These are phyloP conservation scores for Aporrectodea caliginosa DNA, from an alignment of 1,140 invertebrate genomes.

Conservation along the genomic window DNA sequence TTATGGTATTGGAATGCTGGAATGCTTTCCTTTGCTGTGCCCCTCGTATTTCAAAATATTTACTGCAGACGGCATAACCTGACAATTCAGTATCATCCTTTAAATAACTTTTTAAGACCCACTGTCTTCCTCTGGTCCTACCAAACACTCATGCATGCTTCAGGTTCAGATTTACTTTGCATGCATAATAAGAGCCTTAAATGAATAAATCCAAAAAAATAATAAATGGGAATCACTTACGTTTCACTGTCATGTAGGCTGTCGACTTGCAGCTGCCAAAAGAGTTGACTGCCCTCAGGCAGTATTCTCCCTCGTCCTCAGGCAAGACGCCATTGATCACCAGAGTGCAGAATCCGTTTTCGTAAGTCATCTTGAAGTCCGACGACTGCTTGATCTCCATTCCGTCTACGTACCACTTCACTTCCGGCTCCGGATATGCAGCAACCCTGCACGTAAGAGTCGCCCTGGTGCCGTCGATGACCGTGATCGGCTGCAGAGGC, in stretches of 20 bases:
- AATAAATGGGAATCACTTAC: conserved; percentile 12
- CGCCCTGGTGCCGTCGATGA: conserved; percentile 44
- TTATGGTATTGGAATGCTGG: too few species aligned
- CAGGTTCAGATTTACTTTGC: too few species aligned
- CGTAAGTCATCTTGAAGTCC: conserved; percentile 55
- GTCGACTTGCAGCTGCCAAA: conserved; percentile 41
- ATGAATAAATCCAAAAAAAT: too few species aligned
- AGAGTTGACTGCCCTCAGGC: conserved; percentile 62
- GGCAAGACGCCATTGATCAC: conserved; percentile 76
- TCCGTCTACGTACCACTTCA: conserved; percentile 62
- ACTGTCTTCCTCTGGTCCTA: too few species aligned
- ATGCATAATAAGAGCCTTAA: too few species aligned
- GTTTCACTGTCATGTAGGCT: conserved; percentile 28
- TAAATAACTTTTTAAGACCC: too few species aligned
- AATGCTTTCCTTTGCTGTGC: too few species aligned
- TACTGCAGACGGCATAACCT: too few species aligned
- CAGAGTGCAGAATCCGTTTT: conserved; percentile 55
- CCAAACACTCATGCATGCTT: too few species aligned
- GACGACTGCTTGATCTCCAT: conserved; percentile 62
- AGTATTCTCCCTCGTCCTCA: conserved; percentile 81
- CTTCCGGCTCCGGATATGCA: conserved; percentile 43
- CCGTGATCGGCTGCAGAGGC: conserved; percentile 44
- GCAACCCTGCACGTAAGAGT: conserved; percentile 40
- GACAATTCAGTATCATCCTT: too few species aligned
- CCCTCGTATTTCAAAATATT: too few species aligned